These are phyloP conservation scores for Aix galericulata DNA, from an alignment of 2,113 vertebrate genomes.

Conservation along the genomic window DNA sequence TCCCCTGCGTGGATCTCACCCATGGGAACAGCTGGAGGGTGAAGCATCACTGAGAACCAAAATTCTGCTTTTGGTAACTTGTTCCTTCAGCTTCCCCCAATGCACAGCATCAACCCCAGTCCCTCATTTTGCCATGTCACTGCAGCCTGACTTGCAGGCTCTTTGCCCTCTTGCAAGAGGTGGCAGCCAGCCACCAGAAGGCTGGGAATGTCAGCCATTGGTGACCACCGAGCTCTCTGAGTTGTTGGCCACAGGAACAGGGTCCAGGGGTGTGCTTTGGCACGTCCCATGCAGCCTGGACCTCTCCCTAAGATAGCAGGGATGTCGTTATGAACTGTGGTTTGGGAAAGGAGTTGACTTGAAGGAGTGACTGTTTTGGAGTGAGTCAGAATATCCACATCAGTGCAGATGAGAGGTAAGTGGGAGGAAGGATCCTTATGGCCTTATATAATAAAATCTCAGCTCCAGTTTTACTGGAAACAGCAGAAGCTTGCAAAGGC, in stretches of 20 bases:
- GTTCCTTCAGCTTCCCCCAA: neutral
- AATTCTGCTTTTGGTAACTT: neutral
- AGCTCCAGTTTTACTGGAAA: neutral
- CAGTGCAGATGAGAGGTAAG: neutral
- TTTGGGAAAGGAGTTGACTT: neutral
- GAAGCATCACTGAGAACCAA: neutral
- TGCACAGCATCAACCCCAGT: neutral
- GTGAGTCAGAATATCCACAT: slow-evolving; percentile 1
- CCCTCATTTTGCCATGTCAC: fast-evolving
- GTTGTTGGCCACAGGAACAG: neutral
- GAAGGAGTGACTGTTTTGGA: neutral
- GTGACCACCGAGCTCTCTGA: neutral
- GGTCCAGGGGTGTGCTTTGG: neutral
- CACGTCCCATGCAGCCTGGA: neutral
- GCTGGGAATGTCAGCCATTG: neutral
- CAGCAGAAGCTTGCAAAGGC: neutral
- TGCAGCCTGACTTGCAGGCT: neutral
- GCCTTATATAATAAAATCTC: neutral
- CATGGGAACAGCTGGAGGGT: neutral
- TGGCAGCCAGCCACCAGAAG: neutral
- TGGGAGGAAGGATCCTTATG: neutral
- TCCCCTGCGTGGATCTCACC: neutral
- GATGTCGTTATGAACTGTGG: neutral
- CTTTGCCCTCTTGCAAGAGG: neutral
- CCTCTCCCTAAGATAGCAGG: neutral